Evolutionary conservation across 2,888 invertebrate species (phyloP).

Genomic region (Esperia sulphurella): DNA sequence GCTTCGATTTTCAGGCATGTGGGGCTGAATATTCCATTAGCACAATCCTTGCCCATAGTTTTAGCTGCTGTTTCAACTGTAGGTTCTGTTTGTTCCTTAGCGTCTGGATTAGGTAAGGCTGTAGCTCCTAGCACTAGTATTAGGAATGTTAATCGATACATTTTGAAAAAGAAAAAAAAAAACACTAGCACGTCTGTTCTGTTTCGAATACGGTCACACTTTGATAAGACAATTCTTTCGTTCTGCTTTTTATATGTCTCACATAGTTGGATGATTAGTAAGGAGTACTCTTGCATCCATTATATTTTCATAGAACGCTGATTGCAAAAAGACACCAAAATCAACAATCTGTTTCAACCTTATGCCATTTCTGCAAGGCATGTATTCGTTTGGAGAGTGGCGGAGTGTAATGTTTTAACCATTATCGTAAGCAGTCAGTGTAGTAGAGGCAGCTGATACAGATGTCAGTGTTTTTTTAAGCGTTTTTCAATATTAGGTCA

Average conservation of each 20-base stretch:
- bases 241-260: conserved; percentile 70
- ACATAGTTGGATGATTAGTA: conserved; percentile 62
- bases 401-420: conserved; percentile 35
- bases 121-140: conserved; percentile 31
- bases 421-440: conserved; percentile 62
- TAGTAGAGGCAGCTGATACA: conserved; percentile 42
- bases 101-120: conserved; percentile 58
- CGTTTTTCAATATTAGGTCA: neutral
- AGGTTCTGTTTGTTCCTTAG: conserved; percentile 31
- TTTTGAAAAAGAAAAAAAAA: conserved; percentile 23
- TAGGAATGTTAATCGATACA: conserved; percentile 45
- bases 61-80: conserved; percentile 47
- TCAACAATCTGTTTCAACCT: conserved; percentile 11
- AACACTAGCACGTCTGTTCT: conserved; percentile 44
- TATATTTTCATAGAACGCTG: conserved; percentile 76
- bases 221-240: conserved; percentile 64
- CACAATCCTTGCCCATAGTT: conserved; percentile 58
- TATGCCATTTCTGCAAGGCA: conserved; percentile 19
- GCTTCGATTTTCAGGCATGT: conserved; percentile 70
- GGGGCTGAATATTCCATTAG: conserved; percentile 60
- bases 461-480: conserved; percentile 22
- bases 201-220: conserved; percentile 49
- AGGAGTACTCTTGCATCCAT: conserved; percentile 57
- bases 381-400: conserved; percentile 20
- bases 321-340: conserved; percentile 49